Percentiles rank a stretch among this genome's conserved stretches.
Conservation (phyloP, 1,140 invertebrate species). For the Cotesia glomerata region DNA sequence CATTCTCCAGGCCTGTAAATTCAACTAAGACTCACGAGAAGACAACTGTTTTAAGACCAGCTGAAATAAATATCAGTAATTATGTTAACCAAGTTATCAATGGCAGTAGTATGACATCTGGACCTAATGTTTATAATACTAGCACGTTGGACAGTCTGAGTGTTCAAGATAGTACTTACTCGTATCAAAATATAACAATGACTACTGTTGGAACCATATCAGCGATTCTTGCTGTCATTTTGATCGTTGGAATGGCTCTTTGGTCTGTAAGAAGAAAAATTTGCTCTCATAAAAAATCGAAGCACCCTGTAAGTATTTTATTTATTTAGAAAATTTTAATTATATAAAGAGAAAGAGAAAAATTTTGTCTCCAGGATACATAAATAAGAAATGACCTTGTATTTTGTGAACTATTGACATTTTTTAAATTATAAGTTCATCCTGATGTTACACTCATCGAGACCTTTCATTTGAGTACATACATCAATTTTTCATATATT, state of each 20-base stretch:
- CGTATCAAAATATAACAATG: constrained; percentile 60
- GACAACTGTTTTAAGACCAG: no score
- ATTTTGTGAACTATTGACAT: no score
- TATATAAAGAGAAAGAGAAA: no score
- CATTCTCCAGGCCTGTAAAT: not conserved
- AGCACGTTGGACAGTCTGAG: not conserved
- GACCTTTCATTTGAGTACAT: no score
- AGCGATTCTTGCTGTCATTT: constrained; percentile 65
- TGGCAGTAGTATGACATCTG: not conserved
- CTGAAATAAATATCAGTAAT: no score
- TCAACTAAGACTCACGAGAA: no score
- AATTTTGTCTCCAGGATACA: no score
- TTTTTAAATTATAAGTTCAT: no score
- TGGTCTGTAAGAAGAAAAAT: constrained; percentile 67
- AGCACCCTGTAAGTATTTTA: constrained; percentile 66
- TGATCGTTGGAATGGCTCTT: constrained; percentile 63
- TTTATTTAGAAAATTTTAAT: constrained; percentile 38
- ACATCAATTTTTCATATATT: no score
- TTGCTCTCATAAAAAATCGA: constrained; percentile 63
- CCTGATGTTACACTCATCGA: no score
- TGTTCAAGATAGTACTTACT: constrained; percentile 49
- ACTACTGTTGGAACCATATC: constrained; percentile 67
- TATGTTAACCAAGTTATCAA: no score
- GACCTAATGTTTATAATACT: constrained; percentile 35
- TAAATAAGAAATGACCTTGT: no score